Conservation (phyloP, 2,113 vertebrate genomes). For the Peromyscus californicus region DNA sequence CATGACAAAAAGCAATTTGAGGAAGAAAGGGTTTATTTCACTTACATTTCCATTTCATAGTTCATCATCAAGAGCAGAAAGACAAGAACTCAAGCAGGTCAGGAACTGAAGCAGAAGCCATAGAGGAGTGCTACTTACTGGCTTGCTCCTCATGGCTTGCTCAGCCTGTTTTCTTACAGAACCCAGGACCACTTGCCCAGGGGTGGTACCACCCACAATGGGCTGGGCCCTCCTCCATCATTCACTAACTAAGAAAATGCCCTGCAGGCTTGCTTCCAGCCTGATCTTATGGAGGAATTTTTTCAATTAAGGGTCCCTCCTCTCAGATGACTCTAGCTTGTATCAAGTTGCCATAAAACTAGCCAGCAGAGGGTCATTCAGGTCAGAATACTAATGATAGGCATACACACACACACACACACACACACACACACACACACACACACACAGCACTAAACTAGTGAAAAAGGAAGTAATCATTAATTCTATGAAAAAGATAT, state of each 20-base stretch:
- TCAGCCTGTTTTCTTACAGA: background rate
- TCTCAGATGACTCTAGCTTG: background rate
- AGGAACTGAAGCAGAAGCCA: background rate
- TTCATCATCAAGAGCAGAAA: background rate
- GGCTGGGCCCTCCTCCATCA: background rate
- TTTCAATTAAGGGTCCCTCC: background rate
- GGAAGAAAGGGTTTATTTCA: background rate
- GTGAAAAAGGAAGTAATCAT: conserved; percentile 17
- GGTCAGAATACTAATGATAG: conserved; percentile 28
- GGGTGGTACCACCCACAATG: background rate
- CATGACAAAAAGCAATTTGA: background rate
- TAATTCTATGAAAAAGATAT: background rate
- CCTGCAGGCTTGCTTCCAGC: background rate
- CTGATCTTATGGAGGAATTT: background rate
- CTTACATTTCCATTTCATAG: background rate
- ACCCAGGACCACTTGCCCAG: background rate
- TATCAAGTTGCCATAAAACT: background rate
- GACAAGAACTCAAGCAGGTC: background rate
- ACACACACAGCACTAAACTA: conserved; percentile 6
- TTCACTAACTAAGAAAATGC: background rate
- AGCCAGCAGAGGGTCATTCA: background rate
- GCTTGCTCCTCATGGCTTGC: background rate
- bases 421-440: background rate
- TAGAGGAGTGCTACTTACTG: background rate
- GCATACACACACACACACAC: background rate